Evolutionary conservation across 2,797 vertebrate genomes (phyloP).

Genomic region (Huso huso): DNA sequence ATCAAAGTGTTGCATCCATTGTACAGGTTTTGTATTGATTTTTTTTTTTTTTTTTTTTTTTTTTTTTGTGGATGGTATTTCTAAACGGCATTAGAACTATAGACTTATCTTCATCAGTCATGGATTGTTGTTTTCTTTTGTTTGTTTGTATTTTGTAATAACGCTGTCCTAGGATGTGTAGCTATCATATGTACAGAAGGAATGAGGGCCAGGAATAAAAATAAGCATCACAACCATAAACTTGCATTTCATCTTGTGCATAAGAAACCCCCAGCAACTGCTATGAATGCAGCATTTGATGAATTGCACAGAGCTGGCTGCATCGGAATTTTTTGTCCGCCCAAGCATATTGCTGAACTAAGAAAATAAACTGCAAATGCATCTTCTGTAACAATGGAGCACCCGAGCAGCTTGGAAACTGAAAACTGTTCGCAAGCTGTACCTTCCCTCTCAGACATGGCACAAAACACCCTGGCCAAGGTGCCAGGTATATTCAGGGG

Average conservation of each 20-base stretch:
- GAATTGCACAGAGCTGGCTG: neutral
- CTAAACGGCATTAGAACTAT: no score
- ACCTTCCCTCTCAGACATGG: neutral
- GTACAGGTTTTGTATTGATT: no score
- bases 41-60: no score
- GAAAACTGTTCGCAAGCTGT: neutral
- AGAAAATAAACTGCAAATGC: neutral
- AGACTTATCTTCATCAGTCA: no score
- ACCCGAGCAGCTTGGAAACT: neutral
- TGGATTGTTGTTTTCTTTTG: no score
- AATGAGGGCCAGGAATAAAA: neutral
- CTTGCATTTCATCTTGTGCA: neutral
- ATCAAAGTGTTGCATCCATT: no score
- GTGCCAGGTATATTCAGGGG: constrained; percentile 23
- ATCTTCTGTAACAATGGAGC: neutral
- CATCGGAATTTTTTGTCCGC: neutral
- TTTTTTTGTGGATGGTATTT: no score
- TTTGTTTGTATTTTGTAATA: no score
- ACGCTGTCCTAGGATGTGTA: no score
- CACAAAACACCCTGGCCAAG: neutral
- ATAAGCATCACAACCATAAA: neutral
- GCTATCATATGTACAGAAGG: no score
- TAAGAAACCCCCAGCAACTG: no score
- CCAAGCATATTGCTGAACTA: neutral
- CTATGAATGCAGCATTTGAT: no score